A percentile compares a stretch with the other conserved stretches of the same genome.
Evolutionary conservation across 2,797 vertebrate genomes (phyloP).

Genomic region (Acrossocheilus wenchowensis): DNA sequence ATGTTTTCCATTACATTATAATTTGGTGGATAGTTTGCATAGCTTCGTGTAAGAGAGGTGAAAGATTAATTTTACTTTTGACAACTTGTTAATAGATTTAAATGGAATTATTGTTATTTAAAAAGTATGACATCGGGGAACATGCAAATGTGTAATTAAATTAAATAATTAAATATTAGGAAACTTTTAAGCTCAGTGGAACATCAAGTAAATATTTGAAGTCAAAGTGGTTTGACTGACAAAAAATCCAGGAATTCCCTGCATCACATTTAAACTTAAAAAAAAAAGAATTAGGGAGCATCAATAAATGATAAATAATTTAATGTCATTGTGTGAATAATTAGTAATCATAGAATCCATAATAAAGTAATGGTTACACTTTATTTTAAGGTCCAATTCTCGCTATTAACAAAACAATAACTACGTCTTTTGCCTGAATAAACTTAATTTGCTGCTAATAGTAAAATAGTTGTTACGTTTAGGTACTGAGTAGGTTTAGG

Average conservation of each 20-base stretch:
- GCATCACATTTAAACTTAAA: neutral
- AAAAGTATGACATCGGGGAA: neutral
- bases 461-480: too few relatives aligned
- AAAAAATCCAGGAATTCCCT: neutral
- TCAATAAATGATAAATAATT: too few relatives aligned
- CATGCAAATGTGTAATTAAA: too few relatives aligned
- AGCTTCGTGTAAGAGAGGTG: too few relatives aligned
- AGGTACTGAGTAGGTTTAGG: too few relatives aligned
- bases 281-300: neutral
- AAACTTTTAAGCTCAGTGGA: neutral
- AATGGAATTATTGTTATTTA: too few relatives aligned
- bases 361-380: neutral
- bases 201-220: neutral
- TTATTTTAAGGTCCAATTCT: neutral
- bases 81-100: too few relatives aligned
- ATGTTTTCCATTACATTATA: neutral
- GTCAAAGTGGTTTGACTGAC: neutral
- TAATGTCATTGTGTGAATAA: neutral
- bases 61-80: too few relatives aligned
- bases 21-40: neutral
- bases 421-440: too few relatives aligned
- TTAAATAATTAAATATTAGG: neutral
- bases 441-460: neutral
- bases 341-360: neutral
- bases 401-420: neutral